Percentiles rank a stretch among this genome's conserved stretches.
These are phyloP conservation scores for Pluvialis apricaria DNA, from an alignment of 2,113 vertebrate species.

Conservation along the genomic window DNA sequence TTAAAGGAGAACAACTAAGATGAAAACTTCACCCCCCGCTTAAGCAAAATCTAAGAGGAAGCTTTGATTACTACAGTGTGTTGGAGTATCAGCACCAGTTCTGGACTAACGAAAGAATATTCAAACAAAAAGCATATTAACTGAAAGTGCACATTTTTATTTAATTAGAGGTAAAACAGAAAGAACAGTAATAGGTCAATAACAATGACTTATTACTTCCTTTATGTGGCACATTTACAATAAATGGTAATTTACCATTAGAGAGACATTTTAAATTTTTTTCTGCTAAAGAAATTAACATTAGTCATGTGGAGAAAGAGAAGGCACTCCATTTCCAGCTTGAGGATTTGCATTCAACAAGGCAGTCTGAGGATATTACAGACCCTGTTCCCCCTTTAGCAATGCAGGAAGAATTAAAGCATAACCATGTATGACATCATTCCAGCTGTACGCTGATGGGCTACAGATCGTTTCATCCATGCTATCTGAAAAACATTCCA, in stretches of 20 bases:
- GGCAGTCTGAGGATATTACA: slow-evolving; percentile 56
- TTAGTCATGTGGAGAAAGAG: slow-evolving; percentile 67
- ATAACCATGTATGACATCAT: slow-evolving; percentile 74
- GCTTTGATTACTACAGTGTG: background rate
- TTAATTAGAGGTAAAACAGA: slow-evolving; percentile 77
- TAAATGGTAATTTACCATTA: slow-evolving; percentile 80
- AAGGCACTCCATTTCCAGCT: slow-evolving; percentile 54
- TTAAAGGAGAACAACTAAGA: background rate
- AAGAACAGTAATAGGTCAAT: slow-evolving; percentile 76
- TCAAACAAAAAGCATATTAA: slow-evolving; percentile 70
- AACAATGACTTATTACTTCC: slow-evolving; percentile 79
- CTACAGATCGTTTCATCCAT: slow-evolving; percentile 58
- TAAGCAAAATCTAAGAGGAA: background rate
- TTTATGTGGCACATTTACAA: slow-evolving; percentile 78
- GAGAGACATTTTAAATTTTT: slow-evolving; percentile 67
- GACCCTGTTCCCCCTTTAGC: slow-evolving; percentile 37
- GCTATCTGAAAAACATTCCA: slow-evolving; percentile 68
- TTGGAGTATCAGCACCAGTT: background rate
- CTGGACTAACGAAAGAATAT: slow-evolving; percentile 55
- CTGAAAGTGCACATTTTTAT: slow-evolving; percentile 76
- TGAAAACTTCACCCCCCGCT: background rate
- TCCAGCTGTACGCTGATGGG: slow-evolving; percentile 62
- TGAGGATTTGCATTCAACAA: slow-evolving; percentile 67
- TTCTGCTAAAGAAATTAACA: slow-evolving; percentile 71
- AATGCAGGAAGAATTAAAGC: slow-evolving; percentile 73